Base-by-base conservation (phyloP, 92 coral and sea anemone species). In the Bergia puertoricense region DNA sequence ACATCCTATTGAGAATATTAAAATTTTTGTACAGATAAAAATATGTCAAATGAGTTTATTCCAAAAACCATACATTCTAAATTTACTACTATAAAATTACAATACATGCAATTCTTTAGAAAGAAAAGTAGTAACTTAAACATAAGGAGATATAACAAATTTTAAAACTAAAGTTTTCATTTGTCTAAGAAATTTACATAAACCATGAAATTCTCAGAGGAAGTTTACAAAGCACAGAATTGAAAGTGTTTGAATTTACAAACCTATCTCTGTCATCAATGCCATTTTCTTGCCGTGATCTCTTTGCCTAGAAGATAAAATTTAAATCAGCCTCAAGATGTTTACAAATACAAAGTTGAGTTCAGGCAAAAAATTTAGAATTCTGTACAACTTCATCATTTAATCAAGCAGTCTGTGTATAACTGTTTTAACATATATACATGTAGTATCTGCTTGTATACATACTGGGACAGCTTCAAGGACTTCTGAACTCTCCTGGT, bases 401-500 rank as follows among this genome's bases (percentile, higher is more conserved):
- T 76, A 59, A 50, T 71, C 68, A 80, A 71, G 23, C 3, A 37
- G 43, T 41, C 15, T 56, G 41, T 57, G 18, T 82, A 59, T 44
- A 82, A 23, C 74, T 82, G 74, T 75, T 45, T 75, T 30, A 86
- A 86, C 65, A 84, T 40, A 45, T 74, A 84, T 74, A 84, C 65
- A 84, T 40, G 88, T 51, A 84, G 74, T 56, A 80, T 80, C 46
- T 57, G 30, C 37, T 66, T 75, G 75, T 65, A 51, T 73, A 88
- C 97, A 86, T 94, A 95, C 98, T 67, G 98, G 98, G 40, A 90
- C 85, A 81, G 92, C 90, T 45, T 95, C 98, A 86, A 95, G 92
- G 62, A 90, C 92, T 72, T 95, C 98, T 14, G 98, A 89, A 79
- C 90, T 95, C 23, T 93, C 98, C 80, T 94, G 96, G 75, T 95